Conservation (phyloP, 1,140 invertebrate genomes). For the roundworm (Caenorhabditis elegans) region WBcel235 BX284606.5:6648501-6649000, state of each 20-base stretch:
- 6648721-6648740: not conserved
- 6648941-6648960: not conserved
- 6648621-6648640: constrained; percentile 12
- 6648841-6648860: too few species aligned
- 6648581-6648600: not conserved
- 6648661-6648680: constrained; percentile 11
- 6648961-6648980: not conserved
- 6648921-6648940: not conserved
- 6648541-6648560: too few species aligned
- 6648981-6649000: not conserved
- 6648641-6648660: constrained; percentile 11
- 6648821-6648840: constrained; percentile 12
- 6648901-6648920: not conserved
- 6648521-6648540: too few species aligned
- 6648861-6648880: not conserved
- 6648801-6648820: not conserved
- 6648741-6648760: not conserved
- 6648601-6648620: not conserved
- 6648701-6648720: not conserved
- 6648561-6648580: too few species aligned
- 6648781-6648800: not conserved
- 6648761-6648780: not conserved
- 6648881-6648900: not conserved
- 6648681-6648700: not conserved
- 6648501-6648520: too few species aligned